phyloP scores from a whole-genome alignment of 2,113 vertebrate species.

The Tylochromis polylepis region DNA sequence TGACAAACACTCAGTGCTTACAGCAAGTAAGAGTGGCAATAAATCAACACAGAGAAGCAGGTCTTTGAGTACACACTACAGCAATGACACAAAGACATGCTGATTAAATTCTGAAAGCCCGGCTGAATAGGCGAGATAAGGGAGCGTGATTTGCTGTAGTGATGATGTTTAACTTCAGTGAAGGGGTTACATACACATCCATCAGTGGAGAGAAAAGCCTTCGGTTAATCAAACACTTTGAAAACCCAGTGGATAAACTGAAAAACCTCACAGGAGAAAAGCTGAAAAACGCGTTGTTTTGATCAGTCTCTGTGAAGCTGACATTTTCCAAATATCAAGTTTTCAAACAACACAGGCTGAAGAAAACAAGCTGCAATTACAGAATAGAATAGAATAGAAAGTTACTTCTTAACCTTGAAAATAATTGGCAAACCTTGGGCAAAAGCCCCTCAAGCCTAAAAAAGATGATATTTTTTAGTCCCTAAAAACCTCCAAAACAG shows the following conservation, averaged over 20 bases:
- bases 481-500: background rate
- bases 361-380: background rate
- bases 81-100: constrained; percentile 7
- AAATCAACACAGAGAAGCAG: constrained; percentile 11
- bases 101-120: constrained; percentile 46
- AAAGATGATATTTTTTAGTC: background rate
- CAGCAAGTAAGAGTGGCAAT: background rate
- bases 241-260: background rate
- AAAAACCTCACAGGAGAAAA: background rate
- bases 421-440: background rate
- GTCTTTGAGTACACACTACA: constrained; percentile 26
- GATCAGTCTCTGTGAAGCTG: constrained; percentile 1
- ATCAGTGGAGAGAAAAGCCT: background rate
- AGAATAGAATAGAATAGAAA: background rate
- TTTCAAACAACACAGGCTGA: background rate
- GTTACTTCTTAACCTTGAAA: background rate
- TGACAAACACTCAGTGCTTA: background rate
- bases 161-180: constrained; percentile 42
- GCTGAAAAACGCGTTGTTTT: background rate
- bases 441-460: background rate
- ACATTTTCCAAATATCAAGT: constrained; percentile 23
- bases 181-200: background rate
- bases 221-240: constrained; percentile 24
- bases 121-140: constrained; percentile 52
- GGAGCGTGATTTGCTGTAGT: constrained; percentile 29